Evolutionary conservation across 2,113 vertebrate genomes (phyloP).

Genomic region (Scartelaos histophorus): DNA sequence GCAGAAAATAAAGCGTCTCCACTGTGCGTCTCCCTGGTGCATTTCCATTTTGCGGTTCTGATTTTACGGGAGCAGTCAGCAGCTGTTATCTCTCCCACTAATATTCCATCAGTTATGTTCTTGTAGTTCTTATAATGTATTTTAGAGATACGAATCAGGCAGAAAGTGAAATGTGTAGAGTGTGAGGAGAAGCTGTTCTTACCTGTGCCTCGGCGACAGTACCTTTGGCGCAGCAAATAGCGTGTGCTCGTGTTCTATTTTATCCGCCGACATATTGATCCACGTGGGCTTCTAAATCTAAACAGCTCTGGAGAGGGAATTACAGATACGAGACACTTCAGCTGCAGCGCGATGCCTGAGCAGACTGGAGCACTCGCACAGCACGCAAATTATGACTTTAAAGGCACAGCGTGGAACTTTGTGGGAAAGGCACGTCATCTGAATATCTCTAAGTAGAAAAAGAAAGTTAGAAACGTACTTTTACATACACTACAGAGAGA

Average conservation of each 20-base stretch:
- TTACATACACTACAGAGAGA: no score
- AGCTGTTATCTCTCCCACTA: slow-evolving; percentile 9
- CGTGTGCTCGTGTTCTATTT: slow-evolving; percentile 8
- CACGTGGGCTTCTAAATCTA: slow-evolving; percentile 19
- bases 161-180: slow-evolving; percentile 5
- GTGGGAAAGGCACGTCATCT: no score
- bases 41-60: no score
- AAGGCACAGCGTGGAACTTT: no score
- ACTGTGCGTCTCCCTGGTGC: no score
- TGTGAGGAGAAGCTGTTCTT: background rate
- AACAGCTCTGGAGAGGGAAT: slow-evolving; percentile 15
- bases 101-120: slow-evolving; percentile 46
- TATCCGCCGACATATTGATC: slow-evolving; percentile 33
- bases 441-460: no score
- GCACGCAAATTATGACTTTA: background rate
- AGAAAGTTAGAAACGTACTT: no score
- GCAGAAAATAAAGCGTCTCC: no score
- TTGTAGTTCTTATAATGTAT: slow-evolving; percentile 8
- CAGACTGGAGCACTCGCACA: background rate
- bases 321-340: background rate
- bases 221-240: slow-evolving; percentile 13
- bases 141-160: slow-evolving; percentile 16
- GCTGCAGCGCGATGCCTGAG: background rate
- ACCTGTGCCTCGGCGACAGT: background rate
- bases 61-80: no score